A percentile compares a stretch with the other conserved stretches of the same genome.
Evolutionary conservation across 2,797 vertebrate species (phyloP).

Genomic region (Silurus lanzhouensis): DNA sequence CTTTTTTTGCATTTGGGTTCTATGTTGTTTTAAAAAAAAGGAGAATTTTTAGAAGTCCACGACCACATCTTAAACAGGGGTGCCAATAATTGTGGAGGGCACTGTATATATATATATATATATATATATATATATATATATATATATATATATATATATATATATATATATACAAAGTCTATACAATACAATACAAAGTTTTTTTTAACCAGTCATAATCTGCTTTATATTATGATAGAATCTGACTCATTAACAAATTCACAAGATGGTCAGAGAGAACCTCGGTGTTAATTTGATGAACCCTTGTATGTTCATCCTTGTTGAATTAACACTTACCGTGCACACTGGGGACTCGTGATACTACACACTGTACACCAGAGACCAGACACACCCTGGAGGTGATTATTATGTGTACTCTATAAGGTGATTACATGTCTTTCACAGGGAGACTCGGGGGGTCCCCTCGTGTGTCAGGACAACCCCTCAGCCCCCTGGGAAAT

Average conservation of each 20-base stretch:
- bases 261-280: not conserved
- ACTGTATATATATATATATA: no score
- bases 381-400: not conserved
- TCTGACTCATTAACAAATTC: not conserved
- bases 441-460: slow-evolving; percentile 79
- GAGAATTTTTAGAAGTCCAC: no score
- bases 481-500: slow-evolving; percentile 68
- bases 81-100: no score
- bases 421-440: slow-evolving; percentile 21
- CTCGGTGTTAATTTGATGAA: not conserved
- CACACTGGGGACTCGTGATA: not conserved
- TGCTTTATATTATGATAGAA: not conserved
- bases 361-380: not conserved
- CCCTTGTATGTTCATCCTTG: not conserved
- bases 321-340: slow-evolving; percentile 12
- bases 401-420: not conserved
- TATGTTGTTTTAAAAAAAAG: no score
- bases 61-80: no score
- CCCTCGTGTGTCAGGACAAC: slow-evolving; percentile 75
- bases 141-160: not conserved
- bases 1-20: no score
- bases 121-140: no score
- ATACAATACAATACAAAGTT: not conserved
- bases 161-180: no score
- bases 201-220: not conserved